phyloP scores from a whole-genome alignment of 2,888 invertebrate genomes.

The Nephrotoma appendiculata region DNA sequence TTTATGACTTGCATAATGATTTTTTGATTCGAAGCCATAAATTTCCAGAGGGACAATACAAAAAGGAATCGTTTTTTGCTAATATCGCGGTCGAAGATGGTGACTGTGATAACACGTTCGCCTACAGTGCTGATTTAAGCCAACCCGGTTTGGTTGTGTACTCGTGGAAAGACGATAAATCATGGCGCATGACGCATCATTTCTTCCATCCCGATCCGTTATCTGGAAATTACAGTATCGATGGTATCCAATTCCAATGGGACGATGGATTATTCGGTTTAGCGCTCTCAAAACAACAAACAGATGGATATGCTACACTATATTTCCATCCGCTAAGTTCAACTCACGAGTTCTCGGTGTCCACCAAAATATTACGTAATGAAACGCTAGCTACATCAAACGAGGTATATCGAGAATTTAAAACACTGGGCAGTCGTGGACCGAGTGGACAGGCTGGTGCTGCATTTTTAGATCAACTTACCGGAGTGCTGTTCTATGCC shows the following conservation, averaged over 20 bases:
- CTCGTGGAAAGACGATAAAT: slow-evolving; percentile 53
- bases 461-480: slow-evolving; percentile 53
- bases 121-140: slow-evolving; percentile 56
- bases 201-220: slow-evolving; percentile 56
- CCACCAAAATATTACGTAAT: slow-evolving; percentile 49
- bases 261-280: slow-evolving; percentile 64
- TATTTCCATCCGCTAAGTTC: slow-evolving; percentile 72
- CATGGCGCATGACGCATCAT: slow-evolving; percentile 60
- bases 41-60: slow-evolving; percentile 48
- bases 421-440: slow-evolving; percentile 51
- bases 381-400: slow-evolving; percentile 35
- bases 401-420: slow-evolving; percentile 47
- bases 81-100: slow-evolving; percentile 64
- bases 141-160: slow-evolving; percentile 59
- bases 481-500: slow-evolving; percentile 60
- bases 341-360: slow-evolving; percentile 60
- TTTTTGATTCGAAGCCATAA: slow-evolving; percentile 48
- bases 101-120: slow-evolving; percentile 55
- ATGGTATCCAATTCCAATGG: slow-evolving; percentile 57
- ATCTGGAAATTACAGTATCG: slow-evolving; percentile 56
- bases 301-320: slow-evolving; percentile 51
- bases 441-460: slow-evolving; percentile 58
- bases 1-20: slow-evolving; percentile 60
- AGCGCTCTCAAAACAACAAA: slow-evolving; percentile 46
- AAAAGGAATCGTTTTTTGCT: slow-evolving; percentile 54